Evolutionary conservation across 2,113 vertebrate genomes (phyloP), one percentile per base, ranked within the genome.

Genomic region (Echinops telfairi): DNA sequence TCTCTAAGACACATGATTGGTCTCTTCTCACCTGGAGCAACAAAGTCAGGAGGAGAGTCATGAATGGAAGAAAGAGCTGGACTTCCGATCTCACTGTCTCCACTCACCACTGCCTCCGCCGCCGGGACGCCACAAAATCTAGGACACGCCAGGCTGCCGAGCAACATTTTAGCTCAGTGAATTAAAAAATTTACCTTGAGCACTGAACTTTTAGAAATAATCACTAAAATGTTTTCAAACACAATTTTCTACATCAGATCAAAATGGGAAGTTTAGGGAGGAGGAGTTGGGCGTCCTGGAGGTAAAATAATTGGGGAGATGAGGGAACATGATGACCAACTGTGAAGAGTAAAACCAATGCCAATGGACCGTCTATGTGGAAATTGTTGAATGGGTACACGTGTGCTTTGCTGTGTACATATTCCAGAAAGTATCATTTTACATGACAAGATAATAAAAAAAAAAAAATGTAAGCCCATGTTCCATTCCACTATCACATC

Each of bases 401-500:
- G 16, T 33, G 31, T 70, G 29, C 68, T 33, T 70, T 70, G 29
- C 68, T 33, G 31, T 70, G 31, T 33, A 33, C 29, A 33, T 33
- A 33, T 16, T 70, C 29, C 15, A 70, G 31, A 4, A 70, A 31
- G 25, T n/a, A 33, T 70, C 5, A 66, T 33, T 70, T 70, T 70
- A 31, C 31, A 70, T 33, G n/a, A 14, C 31, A n/a, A 70, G 27
- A 15, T 68, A n/a, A 70, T 33, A 70, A 33, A 70, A 14, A 25
- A 96, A 75, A 90, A 83, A 82, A 87, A 92, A 96, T 89, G 38
- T 84, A 95, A 94, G 96, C 89, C 84, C 82, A 68, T 7, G 38
- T 81, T 92, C 85, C 85, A 95, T 95, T 95, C 93, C 94, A 96
- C 95, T 79, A 88, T 89, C 78, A 87, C 71, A 53, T 79, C 75